phyloP scores from a whole-genome alignment of 1,140 invertebrate species.

The Cotesia glomerata region DNA sequence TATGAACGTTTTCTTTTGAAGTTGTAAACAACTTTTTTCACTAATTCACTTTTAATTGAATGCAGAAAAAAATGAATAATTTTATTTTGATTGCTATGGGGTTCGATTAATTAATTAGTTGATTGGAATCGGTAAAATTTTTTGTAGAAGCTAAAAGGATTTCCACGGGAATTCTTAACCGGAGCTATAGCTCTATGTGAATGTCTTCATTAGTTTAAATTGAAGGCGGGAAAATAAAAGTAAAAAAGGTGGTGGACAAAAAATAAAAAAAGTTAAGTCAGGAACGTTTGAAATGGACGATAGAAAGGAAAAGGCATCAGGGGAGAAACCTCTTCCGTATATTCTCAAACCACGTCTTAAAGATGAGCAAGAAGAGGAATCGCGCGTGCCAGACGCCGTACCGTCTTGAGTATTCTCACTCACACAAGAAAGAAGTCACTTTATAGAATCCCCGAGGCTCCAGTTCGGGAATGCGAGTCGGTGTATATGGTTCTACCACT shows the following conservation, averaged over 20 bases:
- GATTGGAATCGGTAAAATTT: background rate
- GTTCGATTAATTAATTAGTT: background rate
- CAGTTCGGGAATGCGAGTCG: constrained; percentile 41
- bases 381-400: constrained; percentile 35
- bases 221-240: background rate
- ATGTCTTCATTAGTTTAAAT: constrained; percentile 17
- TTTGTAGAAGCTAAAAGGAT: background rate
- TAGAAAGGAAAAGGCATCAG: constrained; percentile 13
- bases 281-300: constrained; percentile 1
- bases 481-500: constrained; percentile 18
- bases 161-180: background rate
- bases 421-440: constrained; percentile 39
- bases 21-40: background rate
- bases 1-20: too few species aligned
- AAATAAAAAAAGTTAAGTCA: background rate
- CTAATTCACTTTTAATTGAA: background rate
- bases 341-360: background rate
- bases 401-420: constrained; percentile 8
- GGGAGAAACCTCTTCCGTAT: constrained; percentile 1
- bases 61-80: too few species aligned
- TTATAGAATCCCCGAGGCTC: constrained; percentile 40
- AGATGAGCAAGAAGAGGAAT: constrained; percentile 30
- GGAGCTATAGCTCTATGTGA: background rate
- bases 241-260: background rate
- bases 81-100: too few species aligned